Evolutionary conservation across 1,140 invertebrate species (phyloP), one percentile per base, ranked within the genome.

Genomic region (Lucilia sericata): DNA sequence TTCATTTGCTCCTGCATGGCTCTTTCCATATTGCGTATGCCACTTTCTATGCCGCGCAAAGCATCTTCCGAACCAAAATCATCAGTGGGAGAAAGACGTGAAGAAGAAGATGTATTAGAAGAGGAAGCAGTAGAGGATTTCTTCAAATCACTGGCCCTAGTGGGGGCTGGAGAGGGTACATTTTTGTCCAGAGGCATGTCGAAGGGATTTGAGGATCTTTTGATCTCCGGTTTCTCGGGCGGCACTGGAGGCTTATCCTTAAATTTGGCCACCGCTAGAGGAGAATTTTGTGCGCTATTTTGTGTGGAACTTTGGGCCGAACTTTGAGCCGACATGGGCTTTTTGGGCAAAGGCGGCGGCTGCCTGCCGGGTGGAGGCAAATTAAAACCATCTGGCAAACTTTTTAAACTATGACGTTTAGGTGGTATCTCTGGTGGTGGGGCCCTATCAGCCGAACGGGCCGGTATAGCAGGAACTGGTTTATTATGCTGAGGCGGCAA

Each of bases 1-100:
- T 90, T 91, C 90, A 91, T 91, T 82, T 91, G 90, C 83, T 91
- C 90, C 84, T 91, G 90, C 90, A 91, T 91, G 78, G 90, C 90
- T 8, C 90, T 86, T 75, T 91, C 90, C 90, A 91, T 91, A 76
- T 91, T 91, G 5, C 89, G 87, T 14, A 91, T 82, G 1, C 90
- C 90, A 74, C 90, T 91, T 78, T 91, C 90, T 14, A 91, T 91
- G 17, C 90, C 90, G 0, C 90, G 86, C 74, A 91, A 76, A 5
- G 90, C 90, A 85, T 91, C 90, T 83, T 91, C 90, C 9, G 90
- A 91, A 2, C 90, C 90, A 17, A 91, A 91, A 25, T 91, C 90
- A 65, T 91, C 90, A 0, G 86, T 89, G 36, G 90, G 90, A 9
- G 90, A 91, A 1, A 87, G 78, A 1, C 86, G 84, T 9, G 78